Conservation (phyloP, 1,140 invertebrate genomes). For the Littorina saxatilis region DNA sequence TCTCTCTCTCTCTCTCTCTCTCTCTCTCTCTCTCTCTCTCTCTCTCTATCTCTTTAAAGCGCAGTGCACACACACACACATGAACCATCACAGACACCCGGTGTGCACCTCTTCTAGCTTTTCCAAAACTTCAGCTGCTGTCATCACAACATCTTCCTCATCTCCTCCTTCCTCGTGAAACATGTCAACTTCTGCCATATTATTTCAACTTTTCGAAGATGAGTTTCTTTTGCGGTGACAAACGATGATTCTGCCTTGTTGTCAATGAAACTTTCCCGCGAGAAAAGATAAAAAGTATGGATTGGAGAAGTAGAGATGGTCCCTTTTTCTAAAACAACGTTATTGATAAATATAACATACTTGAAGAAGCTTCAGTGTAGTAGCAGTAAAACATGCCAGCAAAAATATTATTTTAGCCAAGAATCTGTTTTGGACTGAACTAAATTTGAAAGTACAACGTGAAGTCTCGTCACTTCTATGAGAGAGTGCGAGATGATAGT, state of each 20-base stretch:
- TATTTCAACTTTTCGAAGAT: neutral
- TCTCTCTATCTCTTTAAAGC: neutral
- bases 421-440: no score
- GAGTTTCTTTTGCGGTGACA: neutral
- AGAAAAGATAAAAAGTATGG: neutral
- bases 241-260: neutral
- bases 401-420: no score
- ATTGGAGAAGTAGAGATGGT: neutral
- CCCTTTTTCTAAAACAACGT: no score
- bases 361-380: no score
- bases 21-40: no score
- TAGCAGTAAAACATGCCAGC: no score
- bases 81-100: neutral
- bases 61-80: neutral
- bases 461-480: neutral
- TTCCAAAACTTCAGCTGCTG: constrained; percentile 81
- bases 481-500: constrained; percentile 54
- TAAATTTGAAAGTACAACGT: neutral
- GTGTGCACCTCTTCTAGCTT: constrained; percentile 81
- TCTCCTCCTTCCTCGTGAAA: constrained; percentile 10
- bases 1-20: no score
- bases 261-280: constrained; percentile 1
- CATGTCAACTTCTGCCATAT: neutral
- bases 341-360: no score
- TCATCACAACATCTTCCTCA: constrained; percentile 78